Evolutionary conservation across 1,140 invertebrate species (phyloP), one percentile per base, ranked within the genome.

Genomic region (Drosophila guanche): DNA sequence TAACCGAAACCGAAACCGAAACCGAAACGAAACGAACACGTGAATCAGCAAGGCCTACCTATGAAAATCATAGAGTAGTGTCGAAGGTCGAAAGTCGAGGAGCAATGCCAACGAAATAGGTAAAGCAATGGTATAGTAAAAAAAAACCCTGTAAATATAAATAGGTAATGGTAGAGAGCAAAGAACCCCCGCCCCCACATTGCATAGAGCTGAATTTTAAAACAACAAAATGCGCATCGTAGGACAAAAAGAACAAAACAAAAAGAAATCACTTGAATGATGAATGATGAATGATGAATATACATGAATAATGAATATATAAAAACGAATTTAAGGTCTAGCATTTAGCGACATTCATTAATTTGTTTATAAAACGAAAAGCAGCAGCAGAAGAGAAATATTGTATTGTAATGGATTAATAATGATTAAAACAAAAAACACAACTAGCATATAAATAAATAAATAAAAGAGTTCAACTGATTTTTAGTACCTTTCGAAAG

Each of bases 281-380:
- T 37, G 33, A 51, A 37, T 12, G 33, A 37, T 37, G 33, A 51
- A 74, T 50, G 68, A 50, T 20, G 12, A 67, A 62, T 16, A 25
- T 54, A 63, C 37, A 61, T 42, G 63, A 68, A 59, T 55, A 67
- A 65, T 14, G 59, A 65, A 68, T 74, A 67, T 57, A 72, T 61
- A 74, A 75, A 77, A 77, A 86, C 83, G 83, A 86, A 86, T 86
- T 86, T 86, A 86, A 88, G 83, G 66, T 83, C 50, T 89, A 86
- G 83, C 79, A 76, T 86, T 86, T 88, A 83, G 78, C 83, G 52
- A 88, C 66, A 86, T 37, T 37, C 33, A 37, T 37, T 59, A 83
- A 71, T 75, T 88, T 86, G 78, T 83, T 86, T 86, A 83, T 83
- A 88, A 89, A 88, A 88, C 74, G 73, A 75, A 37, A 37, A 37